These are phyloP conservation scores for Cyphomyrmex costatus DNA, from an alignment of 1,140 invertebrate species.

Conservation along the genomic window DNA sequence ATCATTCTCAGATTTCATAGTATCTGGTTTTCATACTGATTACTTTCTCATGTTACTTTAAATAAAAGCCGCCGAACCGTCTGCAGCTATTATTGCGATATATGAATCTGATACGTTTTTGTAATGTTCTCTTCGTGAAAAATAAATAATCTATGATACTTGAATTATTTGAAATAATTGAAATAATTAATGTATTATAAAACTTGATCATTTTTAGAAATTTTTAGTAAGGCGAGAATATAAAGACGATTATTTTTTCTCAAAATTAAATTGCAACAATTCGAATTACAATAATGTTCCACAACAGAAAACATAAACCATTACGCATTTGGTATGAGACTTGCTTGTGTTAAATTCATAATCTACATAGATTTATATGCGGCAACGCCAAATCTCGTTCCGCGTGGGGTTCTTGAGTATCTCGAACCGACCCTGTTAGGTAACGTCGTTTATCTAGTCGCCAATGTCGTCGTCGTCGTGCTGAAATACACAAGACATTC, in stretches of 20 bases:
- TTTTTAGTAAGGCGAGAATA: not conserved
- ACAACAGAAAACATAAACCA: not conserved
- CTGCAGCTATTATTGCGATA: constrained; percentile 15
- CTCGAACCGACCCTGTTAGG: constrained; percentile 52
- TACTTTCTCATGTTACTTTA: constrained; percentile 38
- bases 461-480: constrained; percentile 56
- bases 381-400: constrained; percentile 3
- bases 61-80: not conserved
- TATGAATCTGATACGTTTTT: not conserved
- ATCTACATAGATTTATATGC: constrained; percentile 41
- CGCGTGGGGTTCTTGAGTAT: not conserved
- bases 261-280: not conserved
- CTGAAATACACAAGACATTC: constrained; percentile 67
- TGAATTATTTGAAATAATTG: not conserved
- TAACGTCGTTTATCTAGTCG: constrained; percentile 57
- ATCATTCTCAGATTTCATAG: constrained; percentile 13
- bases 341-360: constrained; percentile 15
- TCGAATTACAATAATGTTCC: not conserved
- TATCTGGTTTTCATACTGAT: constrained; percentile 30
- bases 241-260: not conserved
- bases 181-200: not conserved
- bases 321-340: not conserved
- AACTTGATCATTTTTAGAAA: not conserved
- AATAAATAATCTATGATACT: not conserved
- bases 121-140: not conserved